Evolutionary conservation across 2,888 invertebrate genomes (phyloP).

Genomic region (Lepidochrysops patricia): DNA sequence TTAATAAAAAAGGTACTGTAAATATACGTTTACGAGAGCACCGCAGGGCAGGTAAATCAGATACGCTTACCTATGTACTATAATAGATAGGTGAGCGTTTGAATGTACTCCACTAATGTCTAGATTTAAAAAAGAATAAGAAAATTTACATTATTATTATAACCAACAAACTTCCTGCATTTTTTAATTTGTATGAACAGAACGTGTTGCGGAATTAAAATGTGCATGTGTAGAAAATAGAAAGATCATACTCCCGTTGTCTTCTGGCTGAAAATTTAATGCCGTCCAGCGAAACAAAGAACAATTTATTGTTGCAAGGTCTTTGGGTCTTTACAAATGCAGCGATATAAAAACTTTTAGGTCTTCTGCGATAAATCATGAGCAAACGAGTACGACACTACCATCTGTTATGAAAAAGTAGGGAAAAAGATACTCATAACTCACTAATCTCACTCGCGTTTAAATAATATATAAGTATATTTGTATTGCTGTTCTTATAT

Average conservation of each 20-base stretch:
- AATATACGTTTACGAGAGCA: too few relatives aligned
- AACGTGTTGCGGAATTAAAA: not conserved
- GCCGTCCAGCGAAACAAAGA: not conserved
- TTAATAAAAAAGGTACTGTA: too few relatives aligned
- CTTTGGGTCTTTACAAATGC: not conserved
- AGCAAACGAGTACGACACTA: not conserved
- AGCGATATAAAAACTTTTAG: not conserved
- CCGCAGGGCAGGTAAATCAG: too few relatives aligned
- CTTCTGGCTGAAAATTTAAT: slow-evolving; percentile 6
- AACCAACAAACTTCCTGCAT: too few relatives aligned
- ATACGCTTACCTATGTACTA: too few relatives aligned
- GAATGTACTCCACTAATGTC: too few relatives aligned
- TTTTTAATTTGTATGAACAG: not conserved
- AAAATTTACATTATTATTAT: too few relatives aligned
- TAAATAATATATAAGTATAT: too few relatives aligned
- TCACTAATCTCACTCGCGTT: too few relatives aligned
- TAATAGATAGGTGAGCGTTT: too few relatives aligned
- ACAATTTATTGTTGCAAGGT: not conserved
- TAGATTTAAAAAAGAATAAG: too few relatives aligned
- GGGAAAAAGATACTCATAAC: not conserved
- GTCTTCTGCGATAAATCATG: not conserved
- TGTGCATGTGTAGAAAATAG: not conserved
- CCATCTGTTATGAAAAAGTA: not conserved
- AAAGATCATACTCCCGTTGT: not conserved
- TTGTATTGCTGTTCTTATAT: not conserved